These are phyloP conservation scores for Parauchenoglanis punctatus DNA, from an alignment of 2,797 vertebrate genomes.

Conservation along the genomic window DNA sequence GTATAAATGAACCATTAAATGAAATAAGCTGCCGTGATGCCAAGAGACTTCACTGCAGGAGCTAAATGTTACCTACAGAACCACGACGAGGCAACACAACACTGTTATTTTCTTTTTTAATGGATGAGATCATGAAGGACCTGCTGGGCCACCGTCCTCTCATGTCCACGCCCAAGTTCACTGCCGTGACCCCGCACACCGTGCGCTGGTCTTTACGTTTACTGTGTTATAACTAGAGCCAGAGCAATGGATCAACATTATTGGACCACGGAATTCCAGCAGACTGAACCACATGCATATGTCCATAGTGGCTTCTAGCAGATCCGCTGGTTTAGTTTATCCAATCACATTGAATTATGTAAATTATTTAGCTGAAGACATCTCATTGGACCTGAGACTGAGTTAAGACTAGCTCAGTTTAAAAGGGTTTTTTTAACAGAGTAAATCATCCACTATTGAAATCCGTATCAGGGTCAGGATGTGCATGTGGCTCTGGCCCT, in stretches of 20 bases:
- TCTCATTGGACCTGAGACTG: not conserved
- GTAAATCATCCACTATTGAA: not conserved
- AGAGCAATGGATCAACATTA: not conserved
- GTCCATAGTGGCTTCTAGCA: not conserved
- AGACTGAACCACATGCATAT: too few relatives aligned
- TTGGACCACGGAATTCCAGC: too few relatives aligned
- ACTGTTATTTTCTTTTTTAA: not conserved
- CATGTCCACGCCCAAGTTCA: not conserved
- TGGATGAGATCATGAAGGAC: not conserved
- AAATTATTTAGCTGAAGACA: not conserved
- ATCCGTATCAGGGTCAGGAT: not conserved
- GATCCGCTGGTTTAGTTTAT: not conserved
- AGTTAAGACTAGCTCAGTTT: not conserved
- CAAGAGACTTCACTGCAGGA: not conserved
- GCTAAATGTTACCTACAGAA: not conserved
- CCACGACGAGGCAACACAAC: not conserved
- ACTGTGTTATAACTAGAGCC: not conserved
- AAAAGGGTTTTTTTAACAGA: not conserved
- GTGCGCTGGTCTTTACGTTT: not conserved
- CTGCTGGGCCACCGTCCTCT: not conserved
- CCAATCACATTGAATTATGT: not conserved
- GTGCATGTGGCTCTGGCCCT: not conserved
- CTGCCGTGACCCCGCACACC: not conserved
- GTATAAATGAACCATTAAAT: not conserved
- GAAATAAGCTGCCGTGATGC: not conserved